phyloP scores from a whole-genome alignment of 2,888 invertebrate genomes.

The Syrphus vitripennis region DNA sequence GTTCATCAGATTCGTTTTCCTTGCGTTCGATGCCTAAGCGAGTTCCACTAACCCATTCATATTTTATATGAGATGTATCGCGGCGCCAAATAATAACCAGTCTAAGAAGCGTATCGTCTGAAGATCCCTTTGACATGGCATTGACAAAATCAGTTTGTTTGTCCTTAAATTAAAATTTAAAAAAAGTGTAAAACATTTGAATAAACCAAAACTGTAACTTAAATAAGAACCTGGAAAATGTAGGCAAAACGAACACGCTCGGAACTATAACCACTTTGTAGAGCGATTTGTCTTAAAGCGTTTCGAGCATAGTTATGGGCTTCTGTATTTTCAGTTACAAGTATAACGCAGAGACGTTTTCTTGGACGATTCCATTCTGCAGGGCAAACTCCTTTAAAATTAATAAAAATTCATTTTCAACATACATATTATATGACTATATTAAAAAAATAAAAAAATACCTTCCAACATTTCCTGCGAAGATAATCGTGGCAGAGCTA shows the following conservation, averaged over 20 bases:
- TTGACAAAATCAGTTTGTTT: conserved; percentile 91
- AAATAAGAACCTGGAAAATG: conserved; percentile 87
- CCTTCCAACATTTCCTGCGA: conserved; percentile 88
- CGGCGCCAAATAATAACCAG: conserved; percentile 95
- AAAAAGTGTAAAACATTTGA: too few relatives aligned
- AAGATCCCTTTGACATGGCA: conserved; percentile 82
- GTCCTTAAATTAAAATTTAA: conserved; percentile 74
- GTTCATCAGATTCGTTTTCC: conserved; percentile 80
- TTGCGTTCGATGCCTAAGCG: conserved; percentile 77
- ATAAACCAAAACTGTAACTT: neutral
- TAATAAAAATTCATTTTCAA: neutral
- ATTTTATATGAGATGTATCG: conserved; percentile 92
- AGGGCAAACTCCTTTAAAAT: conserved; percentile 86
- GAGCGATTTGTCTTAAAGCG: conserved; percentile 87
- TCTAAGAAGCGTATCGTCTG: conserved; percentile 86
- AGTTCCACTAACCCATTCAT: conserved; percentile 89
- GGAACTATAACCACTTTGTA: conserved; percentile 85
- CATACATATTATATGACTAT: neutral
- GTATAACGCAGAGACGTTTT: conserved; percentile 89
- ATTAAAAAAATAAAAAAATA: conserved; percentile 35
- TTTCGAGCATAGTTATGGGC: conserved; percentile 82
- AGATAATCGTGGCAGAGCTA: conserved; percentile 93
- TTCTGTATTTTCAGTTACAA: conserved; percentile 86
- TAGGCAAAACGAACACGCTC: conserved; percentile 93
- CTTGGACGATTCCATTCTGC: conserved; percentile 91